Conservation (phyloP, 2,113 vertebrate species). For the Otolemur garnettii region DNA sequence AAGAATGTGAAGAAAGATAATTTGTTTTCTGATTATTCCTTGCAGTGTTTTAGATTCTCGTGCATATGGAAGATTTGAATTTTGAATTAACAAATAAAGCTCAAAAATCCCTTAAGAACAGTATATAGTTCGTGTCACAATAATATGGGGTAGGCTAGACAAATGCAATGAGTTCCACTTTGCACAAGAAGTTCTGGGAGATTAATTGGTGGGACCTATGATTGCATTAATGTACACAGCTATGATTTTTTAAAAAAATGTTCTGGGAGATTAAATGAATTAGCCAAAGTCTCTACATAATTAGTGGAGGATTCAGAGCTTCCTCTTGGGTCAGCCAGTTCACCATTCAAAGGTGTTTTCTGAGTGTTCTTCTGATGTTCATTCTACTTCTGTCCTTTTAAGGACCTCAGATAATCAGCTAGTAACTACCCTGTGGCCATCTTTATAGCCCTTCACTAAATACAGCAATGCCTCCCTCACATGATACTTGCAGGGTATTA, state of each 20-base stretch:
- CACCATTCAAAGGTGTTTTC: neutral
- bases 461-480: neutral
- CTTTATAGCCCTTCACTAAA: neutral
- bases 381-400: neutral
- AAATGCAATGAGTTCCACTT: neutral
- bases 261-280: neutral
- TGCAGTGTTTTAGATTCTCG: neutral
- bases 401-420: neutral
- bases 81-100: constrained; percentile 31
- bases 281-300: neutral
- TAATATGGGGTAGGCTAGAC: neutral
- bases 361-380: neutral
- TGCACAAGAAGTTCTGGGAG: neutral
- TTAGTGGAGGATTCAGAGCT: neutral
- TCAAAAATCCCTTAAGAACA: neutral
- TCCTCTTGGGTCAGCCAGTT: neutral
- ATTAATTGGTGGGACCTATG: neutral
- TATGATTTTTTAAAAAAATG: too few species aligned
- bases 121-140: neutral
- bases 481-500: fast-evolving
- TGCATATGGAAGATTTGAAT: neutral
- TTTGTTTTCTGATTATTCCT: neutral
- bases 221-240: too few species aligned
- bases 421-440: too few species aligned
- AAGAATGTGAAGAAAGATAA: neutral